Evolutionary conservation across 2,113 vertebrate genomes (phyloP).

Genomic region (Erythrocercus mccallii): DNA sequence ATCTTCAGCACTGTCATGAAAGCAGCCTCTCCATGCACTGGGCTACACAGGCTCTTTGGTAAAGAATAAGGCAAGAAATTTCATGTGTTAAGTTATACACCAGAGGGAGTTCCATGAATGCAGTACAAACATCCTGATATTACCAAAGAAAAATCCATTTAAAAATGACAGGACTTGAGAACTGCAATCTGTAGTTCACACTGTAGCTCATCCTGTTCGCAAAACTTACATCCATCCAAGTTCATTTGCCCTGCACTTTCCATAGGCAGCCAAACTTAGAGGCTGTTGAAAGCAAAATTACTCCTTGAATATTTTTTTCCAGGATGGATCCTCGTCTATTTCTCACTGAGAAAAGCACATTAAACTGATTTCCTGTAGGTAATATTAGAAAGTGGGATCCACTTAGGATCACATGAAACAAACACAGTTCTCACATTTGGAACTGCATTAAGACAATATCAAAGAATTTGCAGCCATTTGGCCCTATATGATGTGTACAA

Average conservation of each 20-base stretch:
- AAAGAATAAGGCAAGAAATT: slow-evolving; percentile 62
- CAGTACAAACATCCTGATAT: slow-evolving; percentile 67
- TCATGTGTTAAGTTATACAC: slow-evolving; percentile 75
- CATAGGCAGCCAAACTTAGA: background rate
- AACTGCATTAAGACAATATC: slow-evolving; percentile 5
- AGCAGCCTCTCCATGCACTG: slow-evolving; percentile 30
- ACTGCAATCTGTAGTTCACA: background rate
- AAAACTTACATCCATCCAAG: background rate
- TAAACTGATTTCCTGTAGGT: background rate
- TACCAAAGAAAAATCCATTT: slow-evolving; percentile 71
- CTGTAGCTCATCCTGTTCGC: background rate
- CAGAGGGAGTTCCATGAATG: slow-evolving; percentile 77
- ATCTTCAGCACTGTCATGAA: slow-evolving; percentile 25
- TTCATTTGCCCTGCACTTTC: slow-evolving; percentile 30
- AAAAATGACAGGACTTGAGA: slow-evolving; percentile 47
- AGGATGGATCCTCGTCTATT: background rate
- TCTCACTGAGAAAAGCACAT: background rate
- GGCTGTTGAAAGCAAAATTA: background rate
- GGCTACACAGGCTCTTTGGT: background rate
- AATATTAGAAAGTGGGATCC: background rate
- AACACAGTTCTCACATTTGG: slow-evolving; percentile 12
- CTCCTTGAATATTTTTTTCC: background rate
- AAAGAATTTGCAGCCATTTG: background rate
- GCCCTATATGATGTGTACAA: background rate
- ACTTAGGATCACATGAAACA: background rate